Evolutionary conservation across 2,888 invertebrate species (phyloP), one percentile per base, ranked within the genome.

Genomic region (Drosophila tanythrix): DNA sequence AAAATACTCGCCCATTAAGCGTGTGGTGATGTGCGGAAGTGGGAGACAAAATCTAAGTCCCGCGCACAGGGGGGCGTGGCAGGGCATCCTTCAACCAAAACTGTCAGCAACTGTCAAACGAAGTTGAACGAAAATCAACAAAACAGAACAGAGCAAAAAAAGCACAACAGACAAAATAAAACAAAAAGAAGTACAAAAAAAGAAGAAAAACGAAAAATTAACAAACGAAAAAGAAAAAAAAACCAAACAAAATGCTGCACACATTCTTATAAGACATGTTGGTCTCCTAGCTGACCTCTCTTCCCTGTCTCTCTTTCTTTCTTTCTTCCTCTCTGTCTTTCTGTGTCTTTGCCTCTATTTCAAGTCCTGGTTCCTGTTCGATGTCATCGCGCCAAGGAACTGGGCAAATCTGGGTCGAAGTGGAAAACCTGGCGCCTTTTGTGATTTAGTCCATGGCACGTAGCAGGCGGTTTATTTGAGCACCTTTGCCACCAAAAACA

Each of bases 41-140:
- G 50, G 18, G 56, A 52, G 65, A 65, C 51, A 65, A 68, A 76
- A 77, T 77, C 78, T 78, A 74, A 77, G 77, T 74, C 52, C 53
- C 77, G 70, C 35, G 76, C 50, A 48, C 36, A 25, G 29, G 36
- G 59, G 60, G 76, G 43, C 40, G 40, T 21, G 68, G 63, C 69
- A 74, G 71, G 78, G 71, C 80, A 88, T 88, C 81, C 89, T 82
- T 86, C 84, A 87, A 84, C 77, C 74, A 74, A 74, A 86, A 86
- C 86, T 89, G 86, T 87, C 87, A 87, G 84, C 86, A 89, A 87
- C 89, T 89, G 89, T 86, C 89, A 89, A 74, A 89, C 84, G 82
- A 89, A 86, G 87, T 88, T 88, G 83, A 86, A 83, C 84, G 84
- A 83, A 85, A 84, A 78, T 82, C 70, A 85, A 82, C 72, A 73